Conservation (phyloP, 2,888 invertebrate species). For the Thysanoteuthis rhombus region DNA sequence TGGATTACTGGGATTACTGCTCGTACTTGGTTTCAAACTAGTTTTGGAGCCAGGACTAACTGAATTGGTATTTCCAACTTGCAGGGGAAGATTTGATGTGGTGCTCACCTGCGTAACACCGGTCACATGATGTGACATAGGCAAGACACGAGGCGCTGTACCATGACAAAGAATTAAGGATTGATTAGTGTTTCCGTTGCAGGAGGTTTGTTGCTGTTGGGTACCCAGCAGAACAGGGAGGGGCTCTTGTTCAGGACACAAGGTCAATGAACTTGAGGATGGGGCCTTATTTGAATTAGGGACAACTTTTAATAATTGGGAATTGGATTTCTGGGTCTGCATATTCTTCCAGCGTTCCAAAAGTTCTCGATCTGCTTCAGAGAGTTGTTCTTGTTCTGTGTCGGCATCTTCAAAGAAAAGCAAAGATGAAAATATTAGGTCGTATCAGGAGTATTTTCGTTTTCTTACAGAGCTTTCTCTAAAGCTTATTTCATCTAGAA, state of each 20-base stretch:
- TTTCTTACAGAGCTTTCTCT: no score
- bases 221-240: not conserved
- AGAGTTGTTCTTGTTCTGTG: constrained; percentile 44
- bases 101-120: not conserved
- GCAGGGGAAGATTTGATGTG: not conserved
- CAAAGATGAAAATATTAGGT: not conserved
- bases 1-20: not conserved
- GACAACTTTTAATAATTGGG: constrained; percentile 27
- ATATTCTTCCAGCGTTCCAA: constrained; percentile 64
- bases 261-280: constrained; percentile 20
- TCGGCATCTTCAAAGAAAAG: constrained; percentile 1
- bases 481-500: no score
- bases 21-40: not conserved
- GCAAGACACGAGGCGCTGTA: not conserved
- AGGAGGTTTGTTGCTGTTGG: not conserved
- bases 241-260: constrained; percentile 30
- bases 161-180: not conserved
- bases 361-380: constrained; percentile 61
- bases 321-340: constrained; percentile 50
- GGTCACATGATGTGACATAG: not conserved
- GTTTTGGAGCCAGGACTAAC: not conserved
- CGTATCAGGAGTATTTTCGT: no score
- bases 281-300: constrained; percentile 31
- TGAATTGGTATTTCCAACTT: constrained; percentile 13
- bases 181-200: not conserved